These are phyloP conservation scores for Parelbella ahira DNA, from an alignment of 2,888 invertebrate genomes.

Conservation along the genomic window DNA sequence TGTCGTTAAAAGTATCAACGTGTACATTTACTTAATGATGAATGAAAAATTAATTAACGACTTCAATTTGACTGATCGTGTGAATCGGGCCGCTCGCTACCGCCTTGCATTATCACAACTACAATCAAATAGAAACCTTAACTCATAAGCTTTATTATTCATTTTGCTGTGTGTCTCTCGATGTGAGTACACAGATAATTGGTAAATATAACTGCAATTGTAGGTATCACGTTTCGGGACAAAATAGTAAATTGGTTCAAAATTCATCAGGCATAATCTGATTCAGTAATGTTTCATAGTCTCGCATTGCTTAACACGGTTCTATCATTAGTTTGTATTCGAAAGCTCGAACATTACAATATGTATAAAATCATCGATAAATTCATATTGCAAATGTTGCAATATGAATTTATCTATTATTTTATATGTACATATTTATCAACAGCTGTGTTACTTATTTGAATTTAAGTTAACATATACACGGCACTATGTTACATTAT, in stretches of 20 bases:
- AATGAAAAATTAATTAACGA: slow-evolving; percentile 22
- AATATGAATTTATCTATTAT: too few relatives aligned
- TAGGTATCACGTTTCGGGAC: slow-evolving; percentile 22
- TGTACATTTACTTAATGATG: too few relatives aligned
- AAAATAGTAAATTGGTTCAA: slow-evolving; percentile 24
- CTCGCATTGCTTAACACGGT: slow-evolving; percentile 12
- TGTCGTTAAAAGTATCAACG: too few relatives aligned
- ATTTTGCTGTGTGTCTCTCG: not conserved
- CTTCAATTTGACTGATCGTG: slow-evolving; percentile 14
- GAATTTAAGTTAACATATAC: too few relatives aligned
- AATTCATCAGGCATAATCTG: slow-evolving; percentile 21
- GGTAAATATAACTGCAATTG: slow-evolving; percentile 16
- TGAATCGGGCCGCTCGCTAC: slow-evolving; percentile 23
- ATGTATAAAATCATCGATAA: too few relatives aligned
- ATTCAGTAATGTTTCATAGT: slow-evolving; percentile 12
- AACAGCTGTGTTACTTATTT: too few relatives aligned
- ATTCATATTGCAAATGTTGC: too few relatives aligned
- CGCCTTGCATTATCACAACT: slow-evolving; percentile 11
- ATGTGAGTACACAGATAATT: slow-evolving; percentile 11
- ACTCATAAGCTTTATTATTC: not conserved
- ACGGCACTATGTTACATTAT: too few relatives aligned
- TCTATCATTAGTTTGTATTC: slow-evolving; percentile 13
- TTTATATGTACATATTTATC: too few relatives aligned
- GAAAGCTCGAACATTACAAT: slow-evolving; percentile 6
- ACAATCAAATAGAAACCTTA: slow-evolving; percentile 2